Conservation (phyloP, 1,140 invertebrate genomes). For the Papilio aristodemus region DNA sequence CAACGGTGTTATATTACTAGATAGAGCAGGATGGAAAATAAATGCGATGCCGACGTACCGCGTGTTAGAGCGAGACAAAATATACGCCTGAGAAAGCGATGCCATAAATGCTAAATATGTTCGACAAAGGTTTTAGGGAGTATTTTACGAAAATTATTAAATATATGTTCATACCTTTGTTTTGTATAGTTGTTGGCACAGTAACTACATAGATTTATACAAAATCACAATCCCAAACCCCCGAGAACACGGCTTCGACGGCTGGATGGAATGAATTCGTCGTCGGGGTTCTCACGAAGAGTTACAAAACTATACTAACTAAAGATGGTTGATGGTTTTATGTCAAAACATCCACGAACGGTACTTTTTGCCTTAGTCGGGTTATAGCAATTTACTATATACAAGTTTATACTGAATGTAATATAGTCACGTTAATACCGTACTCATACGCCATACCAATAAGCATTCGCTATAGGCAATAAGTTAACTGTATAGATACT, state of each 20-base stretch:
- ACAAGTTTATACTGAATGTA: constrained; percentile 50
- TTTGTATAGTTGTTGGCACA: constrained; percentile 76
- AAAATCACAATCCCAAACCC: constrained; percentile 78
- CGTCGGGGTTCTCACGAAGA: constrained; percentile 79
- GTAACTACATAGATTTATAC: constrained; percentile 71
- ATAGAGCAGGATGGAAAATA: constrained; percentile 71
- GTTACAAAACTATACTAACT: constrained; percentile 57
- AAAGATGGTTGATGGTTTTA: constrained; percentile 48
- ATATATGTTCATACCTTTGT: constrained; percentile 65
- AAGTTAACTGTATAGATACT: constrained; percentile 30
- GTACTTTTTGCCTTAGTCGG: constrained; percentile 56
- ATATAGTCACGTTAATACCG: constrained; percentile 60
- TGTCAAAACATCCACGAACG: constrained; percentile 44
- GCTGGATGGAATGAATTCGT: constrained; percentile 80
- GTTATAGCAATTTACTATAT: constrained; percentile 69
- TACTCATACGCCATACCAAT: constrained; percentile 45
- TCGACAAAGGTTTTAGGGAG: constrained; percentile 54
- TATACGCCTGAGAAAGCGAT: constrained; percentile 77
- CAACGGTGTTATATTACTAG: constrained; percentile 80
- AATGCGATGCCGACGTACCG: constrained; percentile 64
- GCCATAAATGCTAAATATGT: constrained; percentile 77
- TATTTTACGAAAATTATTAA: constrained; percentile 51
- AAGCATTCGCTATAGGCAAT: constrained; percentile 32
- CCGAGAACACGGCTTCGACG: constrained; percentile 78
- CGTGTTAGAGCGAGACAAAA: constrained; percentile 70